Base-by-base conservation (phyloP, 2,888 invertebrate species). In the Poecilus cupreus region DNA sequence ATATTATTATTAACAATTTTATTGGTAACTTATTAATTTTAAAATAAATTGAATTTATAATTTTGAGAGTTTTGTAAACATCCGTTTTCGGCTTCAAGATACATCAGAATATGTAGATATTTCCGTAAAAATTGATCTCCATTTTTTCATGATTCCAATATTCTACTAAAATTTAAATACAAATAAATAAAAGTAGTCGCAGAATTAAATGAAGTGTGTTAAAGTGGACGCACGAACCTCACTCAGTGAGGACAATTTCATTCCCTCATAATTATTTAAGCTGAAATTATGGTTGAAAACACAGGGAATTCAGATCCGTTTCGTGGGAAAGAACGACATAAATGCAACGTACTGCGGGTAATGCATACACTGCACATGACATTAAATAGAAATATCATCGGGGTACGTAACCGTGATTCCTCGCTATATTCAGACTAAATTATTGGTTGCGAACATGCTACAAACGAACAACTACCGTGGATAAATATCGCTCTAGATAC, bases 361-460 rank as follows among this genome's bases (percentile, higher is more conserved):
- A 77, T 77, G 37, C 26, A 57, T 64, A 64, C 46, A 60, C 24
- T 77, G 64, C 77, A 77, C 22, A 64, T 64, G 75, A 77, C 64
- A 77, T 77, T 77, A 77, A 77, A 77, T 77, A 77, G 77, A 77
- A 77, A 77, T 60, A 77, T 77, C 77, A 77, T 60, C 77, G 13
- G 46, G 26, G 60, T 26, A 43, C 16, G 46, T 77, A 75, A 75
- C 75, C 75, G 75, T 75, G 75, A 75, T 75, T 75, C 75, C 75
- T 49, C 13, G 49, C 51, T 16, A 74, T 13, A 49, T 49, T 74
- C 74, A 26, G 0, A 24, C 16, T 43, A 77, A 77, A 77, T 77
- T 77, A 77, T 77, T 6, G 22, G 43, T 43, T 77, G 13, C 13
- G 22, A 43, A 77, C 77, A 60, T 60, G 60, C 60, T 26, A 60